Conservation (phyloP, 1,140 invertebrate species). For the Thalassaphorura encarpata region DNA sequence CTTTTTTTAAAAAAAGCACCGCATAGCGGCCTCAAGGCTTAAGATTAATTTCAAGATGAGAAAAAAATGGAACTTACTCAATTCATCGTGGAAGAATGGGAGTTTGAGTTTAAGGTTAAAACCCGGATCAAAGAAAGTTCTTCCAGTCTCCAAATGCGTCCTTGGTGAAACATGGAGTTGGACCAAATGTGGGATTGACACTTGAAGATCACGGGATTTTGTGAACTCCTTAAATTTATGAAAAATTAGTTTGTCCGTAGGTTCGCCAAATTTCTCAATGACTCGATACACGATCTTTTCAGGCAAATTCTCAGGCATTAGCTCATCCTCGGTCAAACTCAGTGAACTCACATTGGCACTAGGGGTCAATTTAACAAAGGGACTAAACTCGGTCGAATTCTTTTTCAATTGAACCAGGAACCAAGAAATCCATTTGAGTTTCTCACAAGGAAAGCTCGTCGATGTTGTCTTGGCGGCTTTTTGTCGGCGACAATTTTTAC, state of each 20-base stretch:
- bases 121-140: slow-evolving; percentile 30
- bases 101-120: slow-evolving; percentile 32
- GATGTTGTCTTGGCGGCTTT: not conserved
- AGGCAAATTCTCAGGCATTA: slow-evolving; percentile 7
- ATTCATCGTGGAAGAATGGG: slow-evolving; percentile 31
- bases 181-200: slow-evolving; percentile 13
- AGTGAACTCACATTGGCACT: not conserved
- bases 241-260: slow-evolving; percentile 21
- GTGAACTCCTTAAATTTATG: slow-evolving; percentile 23
- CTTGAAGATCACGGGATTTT: slow-evolving; percentile 20
- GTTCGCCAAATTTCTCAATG: slow-evolving; percentile 17
- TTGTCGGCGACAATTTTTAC: not conserved
- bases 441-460: slow-evolving; percentile 21
- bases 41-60: not conserved
- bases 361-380: slow-evolving; percentile 12
- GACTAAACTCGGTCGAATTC: slow-evolving; percentile 11
- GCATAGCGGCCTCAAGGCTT: no score
- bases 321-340: not conserved
- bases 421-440: slow-evolving; percentile 20
- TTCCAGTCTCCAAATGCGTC: slow-evolving; percentile 7
- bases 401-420: slow-evolving; percentile 19
- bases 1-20: no score
- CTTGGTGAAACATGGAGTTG: slow-evolving; percentile 14
- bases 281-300: slow-evolving; percentile 17
- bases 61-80: slow-evolving; percentile 28